Evolutionary conservation across 2,888 invertebrate genomes (phyloP).

Genomic region (Orgyia antiqua): DNA sequence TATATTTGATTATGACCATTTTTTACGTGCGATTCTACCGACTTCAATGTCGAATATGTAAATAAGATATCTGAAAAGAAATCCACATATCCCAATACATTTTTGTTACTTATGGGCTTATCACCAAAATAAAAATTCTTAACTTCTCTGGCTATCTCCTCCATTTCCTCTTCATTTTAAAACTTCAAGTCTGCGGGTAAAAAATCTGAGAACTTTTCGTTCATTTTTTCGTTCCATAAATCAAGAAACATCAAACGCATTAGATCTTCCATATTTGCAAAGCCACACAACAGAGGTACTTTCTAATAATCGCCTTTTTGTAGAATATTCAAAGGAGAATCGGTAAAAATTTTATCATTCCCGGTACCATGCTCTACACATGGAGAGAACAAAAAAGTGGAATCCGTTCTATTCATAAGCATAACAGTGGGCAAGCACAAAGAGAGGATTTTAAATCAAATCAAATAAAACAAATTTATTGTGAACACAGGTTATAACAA

Average conservation of each 20-base stretch:
- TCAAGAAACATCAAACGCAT: conserved; percentile 16
- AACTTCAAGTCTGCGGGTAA: conserved; percentile 44
- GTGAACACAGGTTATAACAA: too few species aligned
- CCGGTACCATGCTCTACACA: conserved; percentile 8
- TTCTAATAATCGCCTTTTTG: conserved; percentile 30
- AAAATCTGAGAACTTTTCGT: conserved; percentile 46
- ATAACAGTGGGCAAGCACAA: neutral
- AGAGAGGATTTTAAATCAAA: too few species aligned
- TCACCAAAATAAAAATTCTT: conserved; percentile 39
- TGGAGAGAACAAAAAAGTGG: neutral
- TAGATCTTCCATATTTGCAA: conserved; percentile 47
- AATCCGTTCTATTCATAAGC: neutral
- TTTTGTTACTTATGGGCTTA: conserved; percentile 22
- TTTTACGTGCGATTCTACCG: conserved; percentile 25
- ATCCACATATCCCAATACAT: conserved; percentile 30
- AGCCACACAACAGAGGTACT: conserved; percentile 41
- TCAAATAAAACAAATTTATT: too few species aligned
- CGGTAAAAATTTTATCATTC: conserved; percentile 31
- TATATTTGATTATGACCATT: conserved; percentile 32
- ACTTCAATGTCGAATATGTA: conserved; percentile 22
- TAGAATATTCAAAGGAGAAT: conserved; percentile 36
- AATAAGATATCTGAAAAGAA: conserved; percentile 36
- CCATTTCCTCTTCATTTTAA: conserved; percentile 25
- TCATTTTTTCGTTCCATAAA: conserved; percentile 6
- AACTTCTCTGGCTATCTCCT: conserved; percentile 26